These are phyloP conservation scores for Nesogale talazaci DNA, from an alignment of 2,113 vertebrate species.

Conservation along the genomic window DNA sequence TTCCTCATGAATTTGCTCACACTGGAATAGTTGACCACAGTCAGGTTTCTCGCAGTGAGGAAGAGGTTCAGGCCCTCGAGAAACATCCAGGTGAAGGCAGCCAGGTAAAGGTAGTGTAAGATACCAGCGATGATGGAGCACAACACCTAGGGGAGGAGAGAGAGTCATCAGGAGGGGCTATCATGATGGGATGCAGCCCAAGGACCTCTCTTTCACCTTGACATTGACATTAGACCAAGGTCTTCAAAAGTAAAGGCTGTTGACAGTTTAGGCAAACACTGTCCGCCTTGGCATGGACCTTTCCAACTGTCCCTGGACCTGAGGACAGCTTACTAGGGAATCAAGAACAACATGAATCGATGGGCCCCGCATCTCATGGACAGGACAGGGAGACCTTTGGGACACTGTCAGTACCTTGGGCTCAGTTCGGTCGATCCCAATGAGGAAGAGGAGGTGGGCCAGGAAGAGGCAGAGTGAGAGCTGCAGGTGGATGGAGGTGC, in stretches of 20 bases:
- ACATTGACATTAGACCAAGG: not conserved
- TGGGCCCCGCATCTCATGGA: not conserved
- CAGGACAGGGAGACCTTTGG: too few relatives aligned
- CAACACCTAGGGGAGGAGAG: conserved; percentile 39
- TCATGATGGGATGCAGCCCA: not conserved
- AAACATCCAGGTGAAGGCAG: conserved; percentile 83
- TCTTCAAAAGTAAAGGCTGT: not conserved
- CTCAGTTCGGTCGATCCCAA: conserved; percentile 37
- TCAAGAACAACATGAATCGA: fast-evolving
- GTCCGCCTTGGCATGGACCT: not conserved
- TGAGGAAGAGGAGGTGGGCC: conserved; percentile 76
- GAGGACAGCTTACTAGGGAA: not conserved
- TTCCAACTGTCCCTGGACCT: not conserved
- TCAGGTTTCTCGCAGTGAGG: conserved; percentile 79
- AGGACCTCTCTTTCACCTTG: not conserved
- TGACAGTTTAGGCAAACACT: not conserved
- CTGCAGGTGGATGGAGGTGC: too few relatives aligned
- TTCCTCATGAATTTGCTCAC: not conserved
- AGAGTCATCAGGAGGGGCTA: not conserved
- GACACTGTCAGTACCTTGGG: conserved; percentile 53
- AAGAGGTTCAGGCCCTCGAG: conserved; percentile 79
- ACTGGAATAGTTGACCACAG: conserved; percentile 59
- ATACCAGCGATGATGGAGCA: conserved; percentile 63
- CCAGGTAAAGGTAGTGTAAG: conserved; percentile 82
- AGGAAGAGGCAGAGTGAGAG: too few relatives aligned